Percentiles rank a stretch among this genome's conserved stretches.
phyloP scores from a whole-genome alignment of 2,797 vertebrate species.

The Poecilia wingei region DNA sequence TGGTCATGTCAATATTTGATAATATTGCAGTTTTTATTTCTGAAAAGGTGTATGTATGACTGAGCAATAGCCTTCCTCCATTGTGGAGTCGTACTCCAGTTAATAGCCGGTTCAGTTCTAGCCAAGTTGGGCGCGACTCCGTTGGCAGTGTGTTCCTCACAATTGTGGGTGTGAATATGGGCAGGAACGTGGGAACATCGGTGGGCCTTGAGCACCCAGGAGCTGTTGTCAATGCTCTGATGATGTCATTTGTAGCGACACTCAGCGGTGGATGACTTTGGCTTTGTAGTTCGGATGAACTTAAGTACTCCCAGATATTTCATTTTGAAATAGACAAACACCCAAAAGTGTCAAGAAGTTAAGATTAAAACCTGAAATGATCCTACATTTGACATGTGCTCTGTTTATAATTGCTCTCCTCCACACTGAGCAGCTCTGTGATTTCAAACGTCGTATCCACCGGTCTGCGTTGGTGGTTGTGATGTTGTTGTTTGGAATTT shows the following conservation, averaged over 20 bases:
- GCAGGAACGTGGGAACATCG: background rate
- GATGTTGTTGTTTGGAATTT: background rate
- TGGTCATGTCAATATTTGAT: constrained; percentile 29
- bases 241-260: background rate
- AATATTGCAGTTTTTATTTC: constrained; percentile 23
- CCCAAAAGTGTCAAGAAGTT: background rate
- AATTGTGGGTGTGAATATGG: constrained; percentile 1
- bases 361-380: background rate
- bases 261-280: background rate
- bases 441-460: background rate
- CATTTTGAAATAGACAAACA: background rate
- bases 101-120: background rate
- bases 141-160: background rate
- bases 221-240: background rate
- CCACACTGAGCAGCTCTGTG: background rate
- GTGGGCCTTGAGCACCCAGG: background rate
- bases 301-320: background rate
- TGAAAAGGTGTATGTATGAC: constrained; percentile 3
- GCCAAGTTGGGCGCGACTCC: background rate
- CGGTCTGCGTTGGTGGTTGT: background rate
- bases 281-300: background rate
- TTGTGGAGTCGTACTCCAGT: background rate
- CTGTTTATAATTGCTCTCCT: background rate
- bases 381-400: background rate
- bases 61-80: background rate